phyloP scores from a whole-genome alignment of 2,113 vertebrate genomes.

The Acrocephalus kingi region DNA sequence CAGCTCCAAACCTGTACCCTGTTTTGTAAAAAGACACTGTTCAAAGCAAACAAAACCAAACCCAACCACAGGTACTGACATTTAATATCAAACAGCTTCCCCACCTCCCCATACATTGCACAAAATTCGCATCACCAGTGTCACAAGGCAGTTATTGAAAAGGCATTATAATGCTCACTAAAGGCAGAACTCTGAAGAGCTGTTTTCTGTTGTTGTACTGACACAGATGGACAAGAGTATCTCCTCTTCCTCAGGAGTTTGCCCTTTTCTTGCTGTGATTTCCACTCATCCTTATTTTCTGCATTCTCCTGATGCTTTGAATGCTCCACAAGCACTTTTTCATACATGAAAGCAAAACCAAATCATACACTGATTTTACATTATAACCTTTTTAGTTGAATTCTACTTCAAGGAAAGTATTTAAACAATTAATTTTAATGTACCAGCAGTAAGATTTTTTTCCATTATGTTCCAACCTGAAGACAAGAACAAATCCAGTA shows the following conservation, averaged over 20 bases:
- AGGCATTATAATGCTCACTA: neutral
- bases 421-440: constrained; percentile 72
- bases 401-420: constrained; percentile 50
- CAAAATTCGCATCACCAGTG: neutral
- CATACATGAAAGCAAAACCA: neutral
- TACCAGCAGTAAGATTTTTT: constrained; percentile 49
- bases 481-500: constrained; percentile 74
- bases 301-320: neutral
- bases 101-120: neutral
- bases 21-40: neutral
- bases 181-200: neutral
- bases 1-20: neutral
- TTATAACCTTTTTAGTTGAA: constrained; percentile 34
- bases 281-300: neutral
- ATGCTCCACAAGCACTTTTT: neutral
- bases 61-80: neutral
- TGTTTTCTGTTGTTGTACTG: neutral
- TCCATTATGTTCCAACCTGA: constrained; percentile 64
- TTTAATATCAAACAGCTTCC: neutral
- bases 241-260: neutral
- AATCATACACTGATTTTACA: constrained; percentile 51
- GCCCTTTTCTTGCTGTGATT: neutral
- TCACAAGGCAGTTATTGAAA: neutral
- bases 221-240: accelerated
- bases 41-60: neutral